Base-by-base conservation (phyloP, 1,140 invertebrate genomes). In the Drosophila parabipectinata region DNA sequence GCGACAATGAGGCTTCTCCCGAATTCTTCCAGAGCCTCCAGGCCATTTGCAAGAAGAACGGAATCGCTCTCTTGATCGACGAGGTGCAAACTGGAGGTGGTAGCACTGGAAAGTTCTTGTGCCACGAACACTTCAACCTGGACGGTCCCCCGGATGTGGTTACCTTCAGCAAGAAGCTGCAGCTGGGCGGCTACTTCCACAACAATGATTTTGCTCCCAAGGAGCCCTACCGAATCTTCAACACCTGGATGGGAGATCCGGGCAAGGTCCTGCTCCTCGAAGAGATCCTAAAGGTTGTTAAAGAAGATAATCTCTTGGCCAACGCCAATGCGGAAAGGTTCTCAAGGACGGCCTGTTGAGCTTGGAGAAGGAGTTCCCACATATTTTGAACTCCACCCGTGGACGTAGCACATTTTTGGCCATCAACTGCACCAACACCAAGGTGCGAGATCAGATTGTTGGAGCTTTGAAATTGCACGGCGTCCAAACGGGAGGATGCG, bases 181-280 rank as follows among this genome's bases (percentile, higher is more conserved):
- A 98, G 72, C 94, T 98, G 4, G 99, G 98, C 15, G 99, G 99
- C 15, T 99, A 97, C 91, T 99, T 97, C 92, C 96, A 96, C 90
- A 94, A 94, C 53, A 92, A 94, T 9, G 95, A 97, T 64, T 94
- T 76, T 88, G 96, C 95, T 72, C 95, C 96, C 7, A 94, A 94
- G 44, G 94, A 98, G 88, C 93, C 96, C 0, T 99, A 98, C 90
- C 93, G 98, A 59, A 96, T 99, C 55, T 99, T 99, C 92, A 99
- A 99, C 92, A 99, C 99, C 0, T 99, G 99, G 99, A 96, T 99
- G 95, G 99, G 99, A 14, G 99, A 99, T 92, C 98, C 99, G 7
- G 95, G 96, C 14, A 99, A 99, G 93, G 85, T 99, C 12, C 93
- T 99, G 15, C 91, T 99, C 1, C 91, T 99, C 37, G 96, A 98